These are phyloP conservation scores for Pseudococcus longispinus DNA, from an alignment of 2,888 invertebrate genomes.

Conservation along the genomic window DNA sequence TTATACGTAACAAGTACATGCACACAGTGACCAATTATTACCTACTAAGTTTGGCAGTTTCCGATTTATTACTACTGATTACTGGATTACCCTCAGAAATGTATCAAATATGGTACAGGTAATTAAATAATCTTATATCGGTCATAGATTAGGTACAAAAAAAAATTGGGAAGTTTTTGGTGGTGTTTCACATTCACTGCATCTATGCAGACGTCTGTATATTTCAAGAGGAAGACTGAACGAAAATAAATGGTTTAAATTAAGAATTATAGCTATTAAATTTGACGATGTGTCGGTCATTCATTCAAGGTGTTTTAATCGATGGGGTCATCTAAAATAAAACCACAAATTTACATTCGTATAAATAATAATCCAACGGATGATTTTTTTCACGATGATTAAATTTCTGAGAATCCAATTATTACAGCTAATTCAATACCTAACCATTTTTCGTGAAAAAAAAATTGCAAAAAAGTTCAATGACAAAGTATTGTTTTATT, in stretches of 20 bases:
- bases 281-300: neutral
- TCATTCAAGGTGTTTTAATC: neutral
- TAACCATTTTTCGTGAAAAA: too few species aligned
- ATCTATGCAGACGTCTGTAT: too few species aligned
- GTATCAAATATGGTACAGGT: conserved; percentile 76
- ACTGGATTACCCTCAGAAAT: conserved; percentile 83
- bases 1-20: conserved; percentile 78
- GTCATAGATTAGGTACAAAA: neutral
- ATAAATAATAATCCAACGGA: too few species aligned
- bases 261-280: neutral
- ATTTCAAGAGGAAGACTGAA: neutral
- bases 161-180: neutral
- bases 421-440: too few species aligned
- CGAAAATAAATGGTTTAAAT: neutral
- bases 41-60: conserved; percentile 79
- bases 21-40: conserved; percentile 86
- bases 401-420: too few species aligned
- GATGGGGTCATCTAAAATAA: neutral
- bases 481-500: too few species aligned
- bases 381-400: too few species aligned
- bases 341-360: too few species aligned
- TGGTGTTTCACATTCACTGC: too few species aligned
- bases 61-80: conserved; percentile 75
- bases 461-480: too few species aligned
- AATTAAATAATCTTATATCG: conserved; percentile 43